Conservation (phyloP, 53 echinoderm and acorn worm species). For the Stichopus horrens region DNA sequence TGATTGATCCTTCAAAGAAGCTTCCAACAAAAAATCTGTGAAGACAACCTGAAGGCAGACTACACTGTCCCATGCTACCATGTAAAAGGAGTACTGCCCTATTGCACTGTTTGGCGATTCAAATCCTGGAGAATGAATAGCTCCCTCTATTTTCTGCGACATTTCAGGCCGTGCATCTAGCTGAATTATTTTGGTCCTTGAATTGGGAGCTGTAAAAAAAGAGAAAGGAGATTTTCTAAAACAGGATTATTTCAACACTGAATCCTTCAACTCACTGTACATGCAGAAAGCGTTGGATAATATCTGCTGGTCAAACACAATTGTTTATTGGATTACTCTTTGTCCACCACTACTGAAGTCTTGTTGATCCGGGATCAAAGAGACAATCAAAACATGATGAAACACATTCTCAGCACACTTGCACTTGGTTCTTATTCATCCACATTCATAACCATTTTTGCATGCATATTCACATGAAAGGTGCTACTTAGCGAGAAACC, state of each 20-base stretch:
- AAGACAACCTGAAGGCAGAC: constrained; percentile 11
- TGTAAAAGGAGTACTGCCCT: background rate
- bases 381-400: no score
- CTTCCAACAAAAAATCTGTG: constrained; percentile 29
- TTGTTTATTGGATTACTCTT: no score
- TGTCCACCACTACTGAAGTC: no score
- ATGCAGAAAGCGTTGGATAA: no score
- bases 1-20: background rate
- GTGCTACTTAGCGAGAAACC: no score
- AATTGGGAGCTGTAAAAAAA: background rate
- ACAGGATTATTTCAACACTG: background rate
- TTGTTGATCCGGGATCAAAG: no score
- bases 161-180: background rate
- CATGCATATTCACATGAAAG: no score
- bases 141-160: background rate
- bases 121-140: constrained; percentile 28
- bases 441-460: no score
- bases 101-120: background rate
- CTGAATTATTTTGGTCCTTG: constrained; percentile 10
- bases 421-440: no score
- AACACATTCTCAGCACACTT: background rate
- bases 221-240: background rate
- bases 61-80: background rate
- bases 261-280: no score
- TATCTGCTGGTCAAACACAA: no score